Evolutionary conservation across 2,113 vertebrate species (phyloP).

Genomic region (Pithys albifrons): DNA sequence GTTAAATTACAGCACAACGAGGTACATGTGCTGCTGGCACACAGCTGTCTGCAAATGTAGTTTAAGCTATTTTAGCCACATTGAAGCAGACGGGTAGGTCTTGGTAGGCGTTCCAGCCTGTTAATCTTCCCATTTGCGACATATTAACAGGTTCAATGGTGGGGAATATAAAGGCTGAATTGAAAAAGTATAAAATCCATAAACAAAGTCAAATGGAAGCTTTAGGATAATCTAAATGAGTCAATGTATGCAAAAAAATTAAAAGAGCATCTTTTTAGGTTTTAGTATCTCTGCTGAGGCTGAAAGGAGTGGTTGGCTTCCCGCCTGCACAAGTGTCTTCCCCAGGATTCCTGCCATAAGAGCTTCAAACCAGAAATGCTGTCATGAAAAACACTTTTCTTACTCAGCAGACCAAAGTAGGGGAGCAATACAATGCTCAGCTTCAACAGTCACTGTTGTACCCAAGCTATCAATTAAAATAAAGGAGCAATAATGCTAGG

Average conservation of each 20-base stretch:
- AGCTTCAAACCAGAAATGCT: background rate
- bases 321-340: background rate
- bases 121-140: background rate
- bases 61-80: background rate
- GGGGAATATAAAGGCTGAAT: background rate
- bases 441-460: background rate
- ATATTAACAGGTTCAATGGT: background rate
- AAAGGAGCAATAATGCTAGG: background rate
- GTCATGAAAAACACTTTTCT: constrained; percentile 1
- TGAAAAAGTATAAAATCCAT: background rate
- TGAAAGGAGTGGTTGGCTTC: background rate
- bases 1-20: background rate
- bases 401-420: constrained; percentile 7
- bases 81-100: background rate
- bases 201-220: background rate
- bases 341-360: background rate
- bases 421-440: constrained; percentile 14
- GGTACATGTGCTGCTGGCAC: background rate
- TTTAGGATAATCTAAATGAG: background rate
- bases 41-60: background rate
- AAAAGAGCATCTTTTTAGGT: background rate
- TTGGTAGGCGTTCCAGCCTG: background rate
- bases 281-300: background rate
- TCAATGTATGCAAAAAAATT: background rate
- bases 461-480: constrained; percentile 22